phyloP scores from a whole-genome alignment of 1,140 invertebrate species.

The Nephila pilipes region DNA sequence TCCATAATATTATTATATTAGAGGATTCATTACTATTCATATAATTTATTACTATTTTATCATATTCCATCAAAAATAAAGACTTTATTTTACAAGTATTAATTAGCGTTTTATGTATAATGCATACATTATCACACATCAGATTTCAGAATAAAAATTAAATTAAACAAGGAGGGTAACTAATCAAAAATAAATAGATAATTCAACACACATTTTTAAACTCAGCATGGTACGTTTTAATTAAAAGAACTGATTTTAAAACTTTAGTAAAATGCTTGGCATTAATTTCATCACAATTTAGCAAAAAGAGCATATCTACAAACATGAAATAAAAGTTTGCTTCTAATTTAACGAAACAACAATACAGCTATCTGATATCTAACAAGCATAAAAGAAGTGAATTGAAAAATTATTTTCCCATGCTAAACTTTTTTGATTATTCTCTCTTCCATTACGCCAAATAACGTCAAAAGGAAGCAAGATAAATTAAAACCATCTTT shows the following conservation, averaged over 20 bases:
- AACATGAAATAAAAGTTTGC: not conserved
- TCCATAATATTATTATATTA: too few species aligned
- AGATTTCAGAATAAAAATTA: too few species aligned
- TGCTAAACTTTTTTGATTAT: not conserved
- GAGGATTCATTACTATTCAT: too few species aligned
- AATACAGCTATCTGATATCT: not conserved
- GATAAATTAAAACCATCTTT: not conserved
- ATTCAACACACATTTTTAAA: not conserved
- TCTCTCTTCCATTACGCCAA: not conserved
- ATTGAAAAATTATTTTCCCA: not conserved
- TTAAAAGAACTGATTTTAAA: too few species aligned
- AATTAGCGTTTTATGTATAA: too few species aligned
- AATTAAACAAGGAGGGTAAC: too few species aligned
- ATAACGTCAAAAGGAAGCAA: not conserved
- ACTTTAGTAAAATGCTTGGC: too few species aligned
- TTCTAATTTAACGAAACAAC: not conserved
- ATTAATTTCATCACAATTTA: not conserved
- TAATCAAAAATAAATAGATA: not conserved
- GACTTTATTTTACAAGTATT: too few species aligned
- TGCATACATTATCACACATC: too few species aligned
- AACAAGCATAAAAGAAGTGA: not conserved
- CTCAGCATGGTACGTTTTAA: not conserved
- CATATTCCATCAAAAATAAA: too few species aligned
- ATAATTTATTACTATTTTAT: too few species aligned
- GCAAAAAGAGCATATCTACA: not conserved